phyloP scores from a whole-genome alignment of 2,888 invertebrate genomes.

The Papilio protenor region DNA sequence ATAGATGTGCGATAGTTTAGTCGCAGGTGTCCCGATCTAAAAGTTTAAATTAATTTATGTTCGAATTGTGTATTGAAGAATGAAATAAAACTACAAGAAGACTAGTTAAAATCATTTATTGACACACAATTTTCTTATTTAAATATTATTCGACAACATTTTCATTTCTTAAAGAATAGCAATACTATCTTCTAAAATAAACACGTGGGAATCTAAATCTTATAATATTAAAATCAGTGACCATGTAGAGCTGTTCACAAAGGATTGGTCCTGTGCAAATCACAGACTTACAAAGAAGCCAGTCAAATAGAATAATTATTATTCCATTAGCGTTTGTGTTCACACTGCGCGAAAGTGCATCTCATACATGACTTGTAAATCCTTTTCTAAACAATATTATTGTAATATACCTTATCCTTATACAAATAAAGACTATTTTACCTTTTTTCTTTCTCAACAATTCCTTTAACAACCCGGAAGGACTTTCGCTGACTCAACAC shows the following conservation, averaged over 20 bases:
- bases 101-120: not conserved
- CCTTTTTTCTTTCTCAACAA: not conserved
- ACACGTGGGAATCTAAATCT: not conserved
- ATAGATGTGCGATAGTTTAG: too few species aligned
- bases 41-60: not conserved
- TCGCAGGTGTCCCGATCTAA: too few species aligned
- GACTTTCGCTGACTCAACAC: constrained; percentile 28
- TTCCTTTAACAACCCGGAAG: constrained; percentile 18
- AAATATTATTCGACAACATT: too few species aligned
- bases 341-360: constrained; percentile 41
- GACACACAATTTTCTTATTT: too few species aligned
- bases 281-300: constrained; percentile 1
- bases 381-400: constrained; percentile 2
- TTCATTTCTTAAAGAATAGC: too few species aligned
- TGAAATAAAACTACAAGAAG: not conserved
- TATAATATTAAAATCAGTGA: not conserved
- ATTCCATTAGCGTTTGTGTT: constrained; percentile 31
- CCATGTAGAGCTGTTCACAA: not conserved
- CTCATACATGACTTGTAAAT: constrained; percentile 33
- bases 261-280: constrained; percentile 13
- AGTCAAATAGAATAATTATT: constrained; percentile 29
- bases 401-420: not conserved
- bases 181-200: too few species aligned
- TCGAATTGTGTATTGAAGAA: not conserved
- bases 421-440: constrained; percentile 11